Percentiles rank a stretch among this genome's conserved stretches.
Evolutionary conservation across 1,140 invertebrate species (phyloP).

Genomic region (Bactericera cockerelli): DNA sequence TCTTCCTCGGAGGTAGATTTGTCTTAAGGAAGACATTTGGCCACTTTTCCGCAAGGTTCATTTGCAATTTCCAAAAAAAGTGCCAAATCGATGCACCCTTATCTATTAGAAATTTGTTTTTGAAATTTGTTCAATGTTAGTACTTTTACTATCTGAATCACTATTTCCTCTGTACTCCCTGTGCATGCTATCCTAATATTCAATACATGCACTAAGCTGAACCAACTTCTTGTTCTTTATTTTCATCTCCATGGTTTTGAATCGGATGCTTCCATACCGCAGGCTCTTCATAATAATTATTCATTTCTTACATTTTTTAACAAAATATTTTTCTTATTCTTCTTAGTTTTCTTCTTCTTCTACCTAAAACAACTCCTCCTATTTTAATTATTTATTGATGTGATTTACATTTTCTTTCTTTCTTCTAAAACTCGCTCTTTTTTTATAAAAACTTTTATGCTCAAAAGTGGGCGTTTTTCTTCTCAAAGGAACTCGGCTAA

Average conservation of each 20-base stretch:
- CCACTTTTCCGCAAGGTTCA: too few relatives aligned
- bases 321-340: background rate
- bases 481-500: conserved; percentile 8
- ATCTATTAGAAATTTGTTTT: too few relatives aligned
- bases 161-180: too few relatives aligned
- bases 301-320: conserved; percentile 3
- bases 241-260: background rate
- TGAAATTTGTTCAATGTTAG: too few relatives aligned
- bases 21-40: too few relatives aligned
- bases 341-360: background rate
- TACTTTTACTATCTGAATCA: too few relatives aligned
- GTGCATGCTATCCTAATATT: too few relatives aligned
- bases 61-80: too few relatives aligned
- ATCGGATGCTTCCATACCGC: conserved; percentile 1
- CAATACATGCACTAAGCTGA: too few relatives aligned
- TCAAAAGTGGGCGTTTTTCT: background rate
- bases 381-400: conserved; percentile 8
- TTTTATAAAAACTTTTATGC: background rate
- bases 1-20: too few relatives aligned
- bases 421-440: conserved; percentile 6
- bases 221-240: too few relatives aligned
- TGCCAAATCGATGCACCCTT: too few relatives aligned
- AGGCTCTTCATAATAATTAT: conserved; percentile 8
- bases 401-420: conserved; percentile 5
- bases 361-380: conserved; percentile 7